Evolutionary conservation across 2,113 vertebrate species (phyloP).

Genomic region (Polypterus senegalus): DNA sequence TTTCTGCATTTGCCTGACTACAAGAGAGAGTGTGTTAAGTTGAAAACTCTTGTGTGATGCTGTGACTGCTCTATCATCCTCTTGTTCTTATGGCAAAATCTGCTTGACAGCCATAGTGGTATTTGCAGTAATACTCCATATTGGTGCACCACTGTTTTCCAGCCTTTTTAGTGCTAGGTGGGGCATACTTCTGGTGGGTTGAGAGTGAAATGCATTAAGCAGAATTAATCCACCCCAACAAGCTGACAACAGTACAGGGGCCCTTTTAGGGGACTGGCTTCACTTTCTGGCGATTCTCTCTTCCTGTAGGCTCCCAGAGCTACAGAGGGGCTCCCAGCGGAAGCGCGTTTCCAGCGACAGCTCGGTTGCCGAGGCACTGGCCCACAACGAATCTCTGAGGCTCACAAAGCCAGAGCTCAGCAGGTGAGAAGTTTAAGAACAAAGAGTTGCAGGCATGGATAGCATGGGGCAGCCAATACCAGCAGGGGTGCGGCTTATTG

Average conservation of each 20-base stretch:
- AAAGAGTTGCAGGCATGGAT: neutral
- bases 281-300: neutral
- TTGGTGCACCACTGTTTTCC: neutral
- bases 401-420: constrained; percentile 34
- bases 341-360: constrained; percentile 44
- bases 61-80: no score
- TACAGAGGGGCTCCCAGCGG: constrained; percentile 25
- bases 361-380: constrained; percentile 33
- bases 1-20: no score
- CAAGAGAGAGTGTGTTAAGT: no score
- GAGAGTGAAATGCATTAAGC: no score
- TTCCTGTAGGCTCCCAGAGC: constrained; percentile 21
- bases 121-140: no score
- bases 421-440: constrained; percentile 32
- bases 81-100: no score
- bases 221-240: no score
- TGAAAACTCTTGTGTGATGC: no score
- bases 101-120: no score
- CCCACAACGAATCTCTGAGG: constrained; percentile 24
- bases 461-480: neutral
- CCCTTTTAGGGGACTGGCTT: neutral
- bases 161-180: constrained; percentile 6
- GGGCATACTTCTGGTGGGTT: neutral
- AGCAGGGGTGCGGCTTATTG: no score
- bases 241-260: no score